Base-by-base conservation (phyloP, 1,140 invertebrate species). In the Chymomyza costata region DNA sequence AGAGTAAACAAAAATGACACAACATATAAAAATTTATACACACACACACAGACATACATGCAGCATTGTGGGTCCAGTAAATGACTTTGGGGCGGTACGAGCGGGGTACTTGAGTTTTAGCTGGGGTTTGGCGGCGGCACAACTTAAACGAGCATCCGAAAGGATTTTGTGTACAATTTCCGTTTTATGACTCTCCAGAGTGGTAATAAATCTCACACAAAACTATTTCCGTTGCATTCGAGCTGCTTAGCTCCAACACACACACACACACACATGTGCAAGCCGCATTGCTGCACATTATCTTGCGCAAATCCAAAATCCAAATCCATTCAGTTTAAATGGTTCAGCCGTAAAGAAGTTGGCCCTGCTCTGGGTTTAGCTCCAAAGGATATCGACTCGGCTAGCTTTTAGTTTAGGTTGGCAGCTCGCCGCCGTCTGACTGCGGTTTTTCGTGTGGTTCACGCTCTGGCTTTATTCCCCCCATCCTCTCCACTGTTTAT, bases 131-230 rank as follows among this genome's bases (percentile, higher is more conserved):
- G 39, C 54, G 40, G 52, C 49, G 60, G 53, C 52, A 60, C 71
- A 76, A 78, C 73, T 78, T 78, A 78, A 78, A 80, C 73, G 73
- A 73, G 73, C 73, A 80, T 80, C 73, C 78, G 78, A 82, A 78
- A 78, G 78, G 80, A 82, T 82, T 82, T 82, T 82, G 78, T 82
- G 78, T 82, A 82, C 78, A 82, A 82, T 82, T 82, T 82, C 78
- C 78, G 80, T 82, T 82, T 82, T 82, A 82, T 82, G 78, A 82
- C 78, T 82, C 78, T 82, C 78, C 61, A 82, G 78, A 82, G 78
- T 82, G 67, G 78, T 82, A 82, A 82, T 82, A 82, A 82, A 82
- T 82, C 78, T 82, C 78, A 82, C 78, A 82, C 78, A 78, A 82
- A 82, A 82, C 78, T 82, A 82, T 82, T 82, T 82, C 78, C 80